Evolutionary conservation across 2,797 vertebrate genomes (phyloP), one percentile per base, ranked within the genome.

Genomic region (Alca torda): DNA sequence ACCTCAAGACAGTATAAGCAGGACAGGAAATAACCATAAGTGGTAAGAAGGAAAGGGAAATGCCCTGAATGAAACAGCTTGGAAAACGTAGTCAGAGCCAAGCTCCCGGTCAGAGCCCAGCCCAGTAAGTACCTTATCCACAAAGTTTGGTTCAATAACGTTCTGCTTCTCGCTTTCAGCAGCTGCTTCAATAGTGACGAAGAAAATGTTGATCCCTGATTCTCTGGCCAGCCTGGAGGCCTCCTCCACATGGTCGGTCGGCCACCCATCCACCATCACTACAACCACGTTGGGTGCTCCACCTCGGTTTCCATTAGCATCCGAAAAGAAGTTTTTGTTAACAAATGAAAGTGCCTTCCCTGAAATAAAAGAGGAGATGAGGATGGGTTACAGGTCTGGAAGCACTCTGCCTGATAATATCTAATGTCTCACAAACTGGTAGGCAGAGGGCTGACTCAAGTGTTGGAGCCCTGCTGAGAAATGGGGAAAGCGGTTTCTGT

Each of bases 181-280:
- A 2, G 99, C 98, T 46, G 98, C 99, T 97, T 99, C 99, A 28
- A 99, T 98, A 84, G 99, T 99, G 97, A 99, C 98, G 88, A 99
- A 99, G 97, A 99, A 99, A 90, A 99, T 99, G 96, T 99, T 99
- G 98, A 99, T 99, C 90, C 99, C 99, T 1, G 99, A 99, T 98
- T 99, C 99, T 50, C 99, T 98, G 15, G 99, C 99, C 3, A 99
- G 98, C 45, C 99, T 98, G 2, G 99, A 99, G 0, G 99, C 98
- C 93, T 99, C 99, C 97, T 99, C 99, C 85, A 99, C 99, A 89
- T 96, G 98, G 96, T 99, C 99, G 0, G 99, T 99, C 4, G 99
- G 99, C 99, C 99, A 99, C 45, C 99, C 99, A 0, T 99, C 99
- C 97, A 99, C 99, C 94, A 99, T 93, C 63, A 99, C 99, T 95